Evolutionary conservation across 2,113 vertebrate genomes (phyloP).

Genomic region (Prionailurus viverrinus): DNA sequence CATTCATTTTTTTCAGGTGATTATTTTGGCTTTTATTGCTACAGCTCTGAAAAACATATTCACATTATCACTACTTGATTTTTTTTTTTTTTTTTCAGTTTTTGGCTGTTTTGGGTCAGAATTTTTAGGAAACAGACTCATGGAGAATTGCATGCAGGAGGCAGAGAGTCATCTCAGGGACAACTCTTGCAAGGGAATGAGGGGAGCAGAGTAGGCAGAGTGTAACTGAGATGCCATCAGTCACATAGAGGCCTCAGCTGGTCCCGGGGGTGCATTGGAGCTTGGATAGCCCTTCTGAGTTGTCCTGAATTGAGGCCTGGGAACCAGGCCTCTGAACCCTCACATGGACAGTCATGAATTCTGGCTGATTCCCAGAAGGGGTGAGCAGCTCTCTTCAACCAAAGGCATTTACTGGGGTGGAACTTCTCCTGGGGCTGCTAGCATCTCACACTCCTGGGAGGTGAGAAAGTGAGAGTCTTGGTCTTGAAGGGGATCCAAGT

Average conservation of each 20-base stretch:
- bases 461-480: neutral
- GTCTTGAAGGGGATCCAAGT: neutral
- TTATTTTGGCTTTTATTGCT: conserved; percentile 13
- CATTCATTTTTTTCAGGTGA: neutral
- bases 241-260: neutral
- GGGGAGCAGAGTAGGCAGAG: neutral
- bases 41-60: neutral
- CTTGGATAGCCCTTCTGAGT: neutral
- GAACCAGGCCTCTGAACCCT: neutral
- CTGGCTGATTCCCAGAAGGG: neutral
- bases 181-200: neutral
- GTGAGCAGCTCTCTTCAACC: neutral
- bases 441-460: neutral
- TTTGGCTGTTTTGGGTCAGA: neutral
- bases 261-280: neutral
- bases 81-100: neutral
- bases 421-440: neutral
- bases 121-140: neutral
- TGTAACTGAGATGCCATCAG: neutral
- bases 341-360: neutral
- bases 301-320: neutral
- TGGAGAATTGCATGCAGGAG: neutral
- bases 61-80: neutral
- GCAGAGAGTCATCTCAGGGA: neutral
- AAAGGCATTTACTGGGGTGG: neutral